A percentile compares a stretch with the other conserved stretches of the same genome.
Evolutionary conservation across 2,797 vertebrate genomes (phyloP).

Genomic region (Rhodeus uyekii): DNA sequence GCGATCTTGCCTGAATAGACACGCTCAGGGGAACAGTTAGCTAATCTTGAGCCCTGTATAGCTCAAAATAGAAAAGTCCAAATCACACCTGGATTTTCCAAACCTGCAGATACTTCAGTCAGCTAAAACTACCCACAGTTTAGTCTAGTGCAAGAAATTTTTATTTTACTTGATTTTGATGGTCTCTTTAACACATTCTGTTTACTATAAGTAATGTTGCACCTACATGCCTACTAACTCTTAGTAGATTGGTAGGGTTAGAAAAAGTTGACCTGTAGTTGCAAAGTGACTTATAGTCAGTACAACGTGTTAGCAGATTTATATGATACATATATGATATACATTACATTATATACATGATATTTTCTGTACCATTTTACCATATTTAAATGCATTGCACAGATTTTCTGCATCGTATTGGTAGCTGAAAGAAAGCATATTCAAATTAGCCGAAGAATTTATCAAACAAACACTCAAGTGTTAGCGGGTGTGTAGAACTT

Average conservation of each 20-base stretch:
- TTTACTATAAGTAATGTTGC: too few species aligned
- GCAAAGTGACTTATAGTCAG: too few species aligned
- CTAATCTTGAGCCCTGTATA: background rate
- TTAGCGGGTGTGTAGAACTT: background rate
- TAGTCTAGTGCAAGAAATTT: background rate
- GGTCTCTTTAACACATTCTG: too few species aligned
- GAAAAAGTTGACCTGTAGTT: too few species aligned
- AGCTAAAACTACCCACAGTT: background rate
- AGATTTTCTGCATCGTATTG: background rate
- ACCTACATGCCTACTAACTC: too few species aligned
- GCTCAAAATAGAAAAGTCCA: background rate
- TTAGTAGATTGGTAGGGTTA: too few species aligned
- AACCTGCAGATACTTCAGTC: background rate
- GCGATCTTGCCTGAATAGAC: background rate
- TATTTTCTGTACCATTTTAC: background rate
- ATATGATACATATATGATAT: too few species aligned
- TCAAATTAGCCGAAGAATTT: background rate
- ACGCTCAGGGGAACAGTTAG: conserved; percentile 15
- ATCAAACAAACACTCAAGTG: background rate
- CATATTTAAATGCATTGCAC: background rate
- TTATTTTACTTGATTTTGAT: too few species aligned
- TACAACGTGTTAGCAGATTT: too few species aligned
- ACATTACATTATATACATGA: too few species aligned
- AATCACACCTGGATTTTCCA: conserved; percentile 13
- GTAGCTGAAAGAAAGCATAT: background rate